phyloP scores from a whole-genome alignment of 2,113 vertebrate genomes.

The Datnioides undecimradiatus region DNA sequence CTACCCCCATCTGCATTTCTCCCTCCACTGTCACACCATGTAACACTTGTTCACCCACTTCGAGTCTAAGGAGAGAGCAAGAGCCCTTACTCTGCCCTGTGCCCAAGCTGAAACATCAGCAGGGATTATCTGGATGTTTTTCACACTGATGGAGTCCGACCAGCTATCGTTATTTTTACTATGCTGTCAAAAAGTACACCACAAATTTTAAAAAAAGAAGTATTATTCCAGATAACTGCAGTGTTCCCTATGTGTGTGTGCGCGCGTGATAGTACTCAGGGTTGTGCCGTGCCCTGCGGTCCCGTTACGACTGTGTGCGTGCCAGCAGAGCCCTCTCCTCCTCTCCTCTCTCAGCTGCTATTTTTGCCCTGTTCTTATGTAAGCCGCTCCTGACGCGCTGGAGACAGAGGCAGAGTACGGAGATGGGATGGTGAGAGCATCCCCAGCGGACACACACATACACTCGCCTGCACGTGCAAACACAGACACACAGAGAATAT shows the following conservation, averaged over 20 bases:
- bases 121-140: slow-evolving; percentile 20
- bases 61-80: slow-evolving; percentile 6
- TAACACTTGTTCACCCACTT: slow-evolving; percentile 13
- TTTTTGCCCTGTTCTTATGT: slow-evolving; percentile 84
- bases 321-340: slow-evolving; percentile 78
- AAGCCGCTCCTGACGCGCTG: slow-evolving; percentile 79
- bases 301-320: slow-evolving; percentile 77
- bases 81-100: background rate
- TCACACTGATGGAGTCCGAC: slow-evolving; percentile 11
- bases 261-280: slow-evolving; percentile 61
- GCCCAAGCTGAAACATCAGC: slow-evolving; percentile 16
- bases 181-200: slow-evolving; percentile 9
- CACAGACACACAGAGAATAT: background rate
- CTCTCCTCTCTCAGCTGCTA: slow-evolving; percentile 78
- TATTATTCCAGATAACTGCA: slow-evolving; percentile 50
- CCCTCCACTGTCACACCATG: slow-evolving; percentile 16
- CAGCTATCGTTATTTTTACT: slow-evolving; percentile 29
- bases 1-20: background rate
- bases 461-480: slow-evolving; percentile 42
- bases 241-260: slow-evolving; percentile 43
- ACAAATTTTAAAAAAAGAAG: slow-evolving; percentile 14
- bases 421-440: slow-evolving; percentile 76
- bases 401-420: slow-evolving; percentile 80
- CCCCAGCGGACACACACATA: slow-evolving; percentile 64
- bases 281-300: slow-evolving; percentile 73